These are phyloP conservation scores for Genyomyrus donnyi DNA, from an alignment of 2,113 vertebrate genomes.

Conservation along the genomic window DNA sequence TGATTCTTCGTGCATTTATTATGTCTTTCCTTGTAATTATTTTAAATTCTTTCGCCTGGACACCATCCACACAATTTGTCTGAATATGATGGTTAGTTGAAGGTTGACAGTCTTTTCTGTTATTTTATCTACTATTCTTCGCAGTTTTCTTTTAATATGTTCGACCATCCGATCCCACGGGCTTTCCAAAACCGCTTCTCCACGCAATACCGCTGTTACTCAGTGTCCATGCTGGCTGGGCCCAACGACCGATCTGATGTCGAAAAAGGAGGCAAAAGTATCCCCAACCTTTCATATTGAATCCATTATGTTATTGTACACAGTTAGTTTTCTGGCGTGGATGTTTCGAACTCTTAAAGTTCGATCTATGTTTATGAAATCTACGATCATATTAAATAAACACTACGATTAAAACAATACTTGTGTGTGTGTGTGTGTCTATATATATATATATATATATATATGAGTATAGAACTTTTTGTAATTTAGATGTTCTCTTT, in stretches of 20 bases:
- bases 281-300: background rate
- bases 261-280: slow-evolving; percentile 99
- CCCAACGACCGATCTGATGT: slow-evolving; percentile 97
- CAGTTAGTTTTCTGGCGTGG: background rate
- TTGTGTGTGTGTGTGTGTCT: background rate
- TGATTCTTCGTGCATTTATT: background rate
- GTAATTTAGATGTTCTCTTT: slow-evolving; percentile 21
- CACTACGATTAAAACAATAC: background rate
- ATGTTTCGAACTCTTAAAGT: background rate
- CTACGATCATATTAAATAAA: background rate
- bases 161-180: slow-evolving; percentile 85
- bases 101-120: background rate
- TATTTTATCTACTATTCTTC: background rate
- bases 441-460: too few species aligned
- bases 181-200: slow-evolving; percentile 97
- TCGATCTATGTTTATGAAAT: background rate
- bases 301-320: background rate
- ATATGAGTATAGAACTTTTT: background rate
- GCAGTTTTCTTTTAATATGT: slow-evolving; percentile 94
- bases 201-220: slow-evolving; percentile 95
- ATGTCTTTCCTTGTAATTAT: background rate
- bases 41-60: background rate
- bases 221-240: slow-evolving; percentile 93
- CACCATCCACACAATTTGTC: background rate
- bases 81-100: background rate